A percentile compares a stretch with the other conserved stretches of the same genome.
Conservation (phyloP, 1,140 invertebrate species). For the Drosophila ironensis region DNA sequence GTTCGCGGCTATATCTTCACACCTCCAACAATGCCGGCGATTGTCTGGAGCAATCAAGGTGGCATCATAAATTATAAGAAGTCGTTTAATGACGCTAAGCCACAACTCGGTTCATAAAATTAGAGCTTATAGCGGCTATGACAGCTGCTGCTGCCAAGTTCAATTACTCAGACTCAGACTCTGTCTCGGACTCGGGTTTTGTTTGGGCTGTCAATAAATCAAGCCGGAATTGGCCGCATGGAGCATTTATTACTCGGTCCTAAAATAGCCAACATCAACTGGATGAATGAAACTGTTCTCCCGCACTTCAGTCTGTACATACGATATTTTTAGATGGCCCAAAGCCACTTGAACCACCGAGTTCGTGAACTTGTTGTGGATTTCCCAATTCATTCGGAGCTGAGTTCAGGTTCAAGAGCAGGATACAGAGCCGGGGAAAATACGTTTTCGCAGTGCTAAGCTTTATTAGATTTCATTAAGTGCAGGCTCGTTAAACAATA, state of each 20-base stretch:
- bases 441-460: constrained; percentile 23
- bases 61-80: constrained; percentile 60
- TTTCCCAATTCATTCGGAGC: constrained; percentile 32
- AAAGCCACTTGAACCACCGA: constrained; percentile 41
- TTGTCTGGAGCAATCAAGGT: constrained; percentile 41
- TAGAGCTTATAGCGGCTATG: constrained; percentile 32
- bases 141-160: constrained; percentile 43
- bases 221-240: constrained; percentile 53
- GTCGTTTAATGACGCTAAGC: constrained; percentile 42
- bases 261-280: not conserved
- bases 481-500: constrained; percentile 54
- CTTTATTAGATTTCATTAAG: constrained; percentile 41
- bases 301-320: not conserved
- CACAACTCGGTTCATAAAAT: constrained; percentile 46
- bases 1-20: constrained; percentile 37
- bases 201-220: constrained; percentile 58
- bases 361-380: constrained; percentile 35
- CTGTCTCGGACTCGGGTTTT: constrained; percentile 23
- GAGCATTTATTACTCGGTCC: constrained; percentile 25
- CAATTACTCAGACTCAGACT: constrained; percentile 70
- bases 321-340: constrained; percentile 49
- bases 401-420: constrained; percentile 20
- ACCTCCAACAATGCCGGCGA: constrained; percentile 58
- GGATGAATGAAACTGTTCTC: constrained; percentile 53
- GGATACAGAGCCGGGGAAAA: constrained; percentile 31